Evolutionary conservation across 2,797 vertebrate genomes (phyloP).

Genomic region (Pipistrellus nathusii): DNA sequence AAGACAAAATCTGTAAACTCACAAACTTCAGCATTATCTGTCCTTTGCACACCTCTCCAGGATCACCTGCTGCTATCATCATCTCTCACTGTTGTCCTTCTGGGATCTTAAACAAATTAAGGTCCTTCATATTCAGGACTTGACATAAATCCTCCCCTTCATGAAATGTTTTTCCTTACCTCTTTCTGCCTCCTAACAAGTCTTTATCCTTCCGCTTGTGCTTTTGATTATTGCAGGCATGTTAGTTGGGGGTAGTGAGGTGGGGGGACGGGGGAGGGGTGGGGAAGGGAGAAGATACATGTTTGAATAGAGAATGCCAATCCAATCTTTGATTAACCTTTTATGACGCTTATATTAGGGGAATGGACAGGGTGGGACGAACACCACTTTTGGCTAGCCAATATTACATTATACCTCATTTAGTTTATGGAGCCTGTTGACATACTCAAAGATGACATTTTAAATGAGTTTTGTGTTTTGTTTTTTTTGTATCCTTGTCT

Average conservation of each 20-base stretch:
- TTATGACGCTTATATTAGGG: slow-evolving; percentile 6
- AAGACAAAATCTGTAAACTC: neutral
- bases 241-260: neutral
- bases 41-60: neutral
- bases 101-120: neutral
- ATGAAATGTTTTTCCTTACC: neutral
- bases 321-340: slow-evolving; percentile 3
- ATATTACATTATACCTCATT: neutral
- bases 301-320: neutral
- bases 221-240: slow-evolving; percentile 22
- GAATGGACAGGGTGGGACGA: neutral
- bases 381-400: neutral
- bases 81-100: neutral
- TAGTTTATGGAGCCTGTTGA: slow-evolving; percentile 19
- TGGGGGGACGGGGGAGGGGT: too few species aligned
- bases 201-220: neutral
- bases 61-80: neutral
- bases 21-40: neutral
- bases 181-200: neutral
- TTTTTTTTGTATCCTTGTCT: slow-evolving; percentile 20
- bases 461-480: neutral
- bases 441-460: slow-evolving; percentile 17
- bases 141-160: neutral
- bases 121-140: neutral
- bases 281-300: neutral